These are phyloP conservation scores for Eudorcas thomsonii DNA, from an alignment of 2,113 vertebrate species.

Conservation along the genomic window DNA sequence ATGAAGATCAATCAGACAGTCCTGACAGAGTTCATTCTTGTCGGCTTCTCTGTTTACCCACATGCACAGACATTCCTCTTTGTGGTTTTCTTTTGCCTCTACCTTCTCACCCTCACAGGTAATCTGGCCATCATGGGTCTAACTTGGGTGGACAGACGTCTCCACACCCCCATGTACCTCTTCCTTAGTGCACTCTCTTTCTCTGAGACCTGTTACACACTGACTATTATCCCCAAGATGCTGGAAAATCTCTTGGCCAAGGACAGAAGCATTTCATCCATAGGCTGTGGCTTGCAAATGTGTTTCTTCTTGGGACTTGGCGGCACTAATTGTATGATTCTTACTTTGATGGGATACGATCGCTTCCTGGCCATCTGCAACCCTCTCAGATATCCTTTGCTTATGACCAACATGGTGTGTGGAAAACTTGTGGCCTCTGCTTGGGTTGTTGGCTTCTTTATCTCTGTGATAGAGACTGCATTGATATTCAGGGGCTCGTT, in stretches of 20 bases:
- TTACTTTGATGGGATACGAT: slow-evolving; percentile 69
- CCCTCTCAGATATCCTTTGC: slow-evolving; percentile 42
- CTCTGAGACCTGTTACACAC: slow-evolving; percentile 52
- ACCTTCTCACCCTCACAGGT: slow-evolving; percentile 73
- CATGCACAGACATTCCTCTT: neutral
- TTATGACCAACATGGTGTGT: slow-evolving; percentile 48
- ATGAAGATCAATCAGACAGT: slow-evolving; percentile 30
- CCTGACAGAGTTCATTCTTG: slow-evolving; percentile 52
- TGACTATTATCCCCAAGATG: slow-evolving; percentile 44
- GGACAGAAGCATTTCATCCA: slow-evolving; percentile 9
- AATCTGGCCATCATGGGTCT: slow-evolving; percentile 73
- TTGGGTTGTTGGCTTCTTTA: neutral
- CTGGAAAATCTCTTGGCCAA: neutral
- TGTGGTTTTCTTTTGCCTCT: slow-evolving; percentile 37
- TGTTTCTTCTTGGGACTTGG: slow-evolving; percentile 56
- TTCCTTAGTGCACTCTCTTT: slow-evolving; percentile 50
- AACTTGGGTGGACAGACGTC: slow-evolving; percentile 42
- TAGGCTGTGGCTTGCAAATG: slow-evolving; percentile 44
- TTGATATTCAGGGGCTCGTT: slow-evolving; percentile 35
- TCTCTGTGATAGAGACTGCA: neutral
- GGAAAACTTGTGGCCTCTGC: neutral
- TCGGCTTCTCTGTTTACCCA: slow-evolving; percentile 53
- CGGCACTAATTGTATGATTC: slow-evolving; percentile 31
- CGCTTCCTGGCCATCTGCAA: slow-evolving; percentile 57
- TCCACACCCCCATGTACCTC: slow-evolving; percentile 61